Percentiles rank a stretch among this genome's conserved stretches.
These are phyloP conservation scores for Ridgeia piscesae DNA, from an alignment of 1,140 invertebrate genomes.

Conservation along the genomic window DNA sequence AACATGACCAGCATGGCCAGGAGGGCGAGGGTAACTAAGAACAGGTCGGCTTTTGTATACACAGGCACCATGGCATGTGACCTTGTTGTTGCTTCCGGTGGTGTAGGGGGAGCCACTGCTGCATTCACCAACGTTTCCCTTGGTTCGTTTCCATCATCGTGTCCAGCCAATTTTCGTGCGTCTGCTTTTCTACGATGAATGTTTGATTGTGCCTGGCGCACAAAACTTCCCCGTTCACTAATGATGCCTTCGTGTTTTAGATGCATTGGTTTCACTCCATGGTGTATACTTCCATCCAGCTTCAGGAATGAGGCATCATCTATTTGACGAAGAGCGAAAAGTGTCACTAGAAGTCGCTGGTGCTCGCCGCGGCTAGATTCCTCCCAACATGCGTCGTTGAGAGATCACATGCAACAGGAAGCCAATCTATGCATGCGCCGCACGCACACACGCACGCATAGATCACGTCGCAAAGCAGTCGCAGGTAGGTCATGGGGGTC, in stretches of 20 bases:
- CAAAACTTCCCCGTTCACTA: neutral
- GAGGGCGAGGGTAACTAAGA: neutral
- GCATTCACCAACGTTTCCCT: too few species aligned
- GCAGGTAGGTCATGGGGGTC: neutral
- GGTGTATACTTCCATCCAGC: neutral
- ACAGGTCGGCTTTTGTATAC: neutral
- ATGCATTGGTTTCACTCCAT: neutral
- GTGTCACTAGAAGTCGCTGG: neutral
- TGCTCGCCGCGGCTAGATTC: neutral
- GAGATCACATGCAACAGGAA: neutral
- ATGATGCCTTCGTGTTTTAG: neutral
- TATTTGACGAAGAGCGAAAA: neutral
- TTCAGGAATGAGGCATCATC: neutral
- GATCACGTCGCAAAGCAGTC: conserved; percentile 3
- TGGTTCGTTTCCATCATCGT: neutral
- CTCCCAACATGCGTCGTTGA: neutral
- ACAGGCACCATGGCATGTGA: neutral
- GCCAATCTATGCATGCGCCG: neutral
- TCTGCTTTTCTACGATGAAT: neutral
- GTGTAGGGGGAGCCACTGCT: neutral
- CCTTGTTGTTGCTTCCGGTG: neutral
- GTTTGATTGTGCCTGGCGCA: neutral
- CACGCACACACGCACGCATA: neutral
- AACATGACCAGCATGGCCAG: neutral
- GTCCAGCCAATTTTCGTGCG: neutral